Evolutionary conservation across 2,797 vertebrate species (phyloP), one percentile per base, ranked within the genome.

Genomic region (Coreius guichenoti): DNA sequence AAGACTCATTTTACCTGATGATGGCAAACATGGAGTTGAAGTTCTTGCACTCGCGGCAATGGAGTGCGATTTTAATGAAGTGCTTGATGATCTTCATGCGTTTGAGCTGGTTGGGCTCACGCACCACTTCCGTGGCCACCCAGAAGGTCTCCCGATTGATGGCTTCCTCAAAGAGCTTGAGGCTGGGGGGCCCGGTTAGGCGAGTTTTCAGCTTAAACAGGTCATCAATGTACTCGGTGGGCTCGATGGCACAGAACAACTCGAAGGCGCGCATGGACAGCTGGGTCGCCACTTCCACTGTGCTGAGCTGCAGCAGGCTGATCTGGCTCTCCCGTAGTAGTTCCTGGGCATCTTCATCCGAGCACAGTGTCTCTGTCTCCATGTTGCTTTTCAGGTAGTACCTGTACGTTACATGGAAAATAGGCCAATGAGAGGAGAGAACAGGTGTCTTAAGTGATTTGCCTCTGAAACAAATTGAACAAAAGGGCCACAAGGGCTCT

Each of bases 11-110:
- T 45, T 73, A 99, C 98, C 98, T 99, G 93, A 99, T 99, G 91
- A 99, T 99, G 88, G 98, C 98, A 90, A 99, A 99, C 98, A 99
- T 99, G 0, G 98, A 99, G 95, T 98, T 99, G 93, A 99, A 99
- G 94, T 99, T 99, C 95, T 99, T 99, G 97, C 98, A 99, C 90
- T 99, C 98, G 86, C 98, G 94, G 90, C 98, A 99, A 92, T 99
- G 98, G 49, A 99, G 93, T 0, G 98, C 98, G 82, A 99, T 99
- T 93, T 99, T 99, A 93, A 99, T 96, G 92, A 99, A 99, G 93
- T 99, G 98, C 91, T 99, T 99, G 90, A 99, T 91, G 80, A 95
- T 99, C 94, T 99, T 99, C 98, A 99, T 99, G 88, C 98, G 97
- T 88, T 99, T 99, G 45, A 99, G 94, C 91, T 99, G 98, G 94